phyloP scores from a whole-genome alignment of 2,113 vertebrate genomes.

The Tautogolabrus adspersus region DNA sequence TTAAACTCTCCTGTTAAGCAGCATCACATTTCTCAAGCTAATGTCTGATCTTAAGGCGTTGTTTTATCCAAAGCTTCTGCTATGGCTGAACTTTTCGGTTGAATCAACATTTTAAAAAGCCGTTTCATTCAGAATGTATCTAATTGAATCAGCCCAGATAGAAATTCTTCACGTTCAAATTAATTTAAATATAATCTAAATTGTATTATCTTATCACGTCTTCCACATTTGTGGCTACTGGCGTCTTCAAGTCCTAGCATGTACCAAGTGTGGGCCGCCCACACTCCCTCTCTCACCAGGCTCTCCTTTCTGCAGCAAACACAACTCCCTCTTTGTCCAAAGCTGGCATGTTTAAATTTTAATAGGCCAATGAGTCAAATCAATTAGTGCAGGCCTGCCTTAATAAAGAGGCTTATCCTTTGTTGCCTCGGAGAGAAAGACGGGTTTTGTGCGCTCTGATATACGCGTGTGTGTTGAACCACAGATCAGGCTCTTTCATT shows the following conservation, averaged over 20 bases:
- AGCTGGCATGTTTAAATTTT: constrained; percentile 38
- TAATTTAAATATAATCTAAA: too few relatives aligned
- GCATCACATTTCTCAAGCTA: too few relatives aligned
- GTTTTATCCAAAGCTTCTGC: too few relatives aligned
- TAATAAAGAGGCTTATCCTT: background rate
- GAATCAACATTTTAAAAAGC: too few relatives aligned
- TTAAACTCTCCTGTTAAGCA: too few relatives aligned
- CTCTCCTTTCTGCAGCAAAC: constrained; percentile 17
- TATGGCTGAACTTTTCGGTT: too few relatives aligned
- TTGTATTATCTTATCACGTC: background rate
- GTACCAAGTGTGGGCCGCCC: background rate
- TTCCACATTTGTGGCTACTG: background rate
- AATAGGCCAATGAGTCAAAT: constrained; percentile 22
- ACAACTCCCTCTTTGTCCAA: constrained; percentile 2
- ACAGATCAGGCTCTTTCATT: constrained; percentile 38
- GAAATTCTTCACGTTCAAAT: too few relatives aligned
- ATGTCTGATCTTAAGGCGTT: too few relatives aligned
- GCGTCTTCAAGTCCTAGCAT: background rate
- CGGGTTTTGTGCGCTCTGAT: background rate
- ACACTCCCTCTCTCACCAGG: background rate
- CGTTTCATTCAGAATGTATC: too few relatives aligned
- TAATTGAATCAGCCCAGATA: too few relatives aligned
- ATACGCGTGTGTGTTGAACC: constrained; percentile 25
- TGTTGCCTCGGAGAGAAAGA: constrained; percentile 4
- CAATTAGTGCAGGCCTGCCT: background rate